These are phyloP conservation scores for Nasonia giraulti DNA, from an alignment of 1,140 invertebrate genomes.

Conservation along the genomic window DNA sequence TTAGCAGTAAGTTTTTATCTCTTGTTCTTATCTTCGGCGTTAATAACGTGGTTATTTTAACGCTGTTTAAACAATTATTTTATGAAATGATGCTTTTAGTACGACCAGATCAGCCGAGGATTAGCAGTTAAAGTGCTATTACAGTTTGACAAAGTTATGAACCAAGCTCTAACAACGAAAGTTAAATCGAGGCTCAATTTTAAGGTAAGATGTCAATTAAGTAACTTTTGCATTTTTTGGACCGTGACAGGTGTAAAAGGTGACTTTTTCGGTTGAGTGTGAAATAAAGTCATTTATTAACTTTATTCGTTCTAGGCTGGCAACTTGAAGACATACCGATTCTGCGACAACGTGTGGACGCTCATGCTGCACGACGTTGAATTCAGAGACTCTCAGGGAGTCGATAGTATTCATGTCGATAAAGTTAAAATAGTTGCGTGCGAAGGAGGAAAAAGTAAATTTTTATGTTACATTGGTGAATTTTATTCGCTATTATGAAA, in stretches of 20 bases:
- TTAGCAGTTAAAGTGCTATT: constrained; percentile 94
- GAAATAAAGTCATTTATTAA: not conserved
- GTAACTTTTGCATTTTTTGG: not conserved
- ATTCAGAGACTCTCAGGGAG: constrained; percentile 96
- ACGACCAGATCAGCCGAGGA: constrained; percentile 95
- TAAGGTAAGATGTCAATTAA: constrained; percentile 78
- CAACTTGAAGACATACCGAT: constrained; percentile 98
- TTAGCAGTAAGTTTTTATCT: constrained; percentile 79
- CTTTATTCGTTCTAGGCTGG: constrained; percentile 80
- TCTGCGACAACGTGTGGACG: constrained; percentile 99
- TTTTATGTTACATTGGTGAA: constrained; percentile 12
- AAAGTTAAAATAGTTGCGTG: constrained; percentile 99
- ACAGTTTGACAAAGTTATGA: constrained; percentile 98
- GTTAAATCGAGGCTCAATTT: constrained; percentile 95
- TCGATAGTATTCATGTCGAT: constrained; percentile 87
- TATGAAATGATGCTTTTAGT: constrained; percentile 79
- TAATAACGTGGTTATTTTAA: constrained; percentile 39
- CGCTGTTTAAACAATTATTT: constrained; percentile 1
- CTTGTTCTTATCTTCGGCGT: constrained; percentile 2
- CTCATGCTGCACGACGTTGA: constrained; percentile 99
- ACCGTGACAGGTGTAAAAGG: no score
- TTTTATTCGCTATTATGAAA: constrained; percentile 3
- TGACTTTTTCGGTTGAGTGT: no score
- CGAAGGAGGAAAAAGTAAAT: constrained; percentile 93
- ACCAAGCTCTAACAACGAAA: constrained; percentile 91